Conservation (phyloP, 1,140 invertebrate genomes). For the Gryon sp. region DNA sequence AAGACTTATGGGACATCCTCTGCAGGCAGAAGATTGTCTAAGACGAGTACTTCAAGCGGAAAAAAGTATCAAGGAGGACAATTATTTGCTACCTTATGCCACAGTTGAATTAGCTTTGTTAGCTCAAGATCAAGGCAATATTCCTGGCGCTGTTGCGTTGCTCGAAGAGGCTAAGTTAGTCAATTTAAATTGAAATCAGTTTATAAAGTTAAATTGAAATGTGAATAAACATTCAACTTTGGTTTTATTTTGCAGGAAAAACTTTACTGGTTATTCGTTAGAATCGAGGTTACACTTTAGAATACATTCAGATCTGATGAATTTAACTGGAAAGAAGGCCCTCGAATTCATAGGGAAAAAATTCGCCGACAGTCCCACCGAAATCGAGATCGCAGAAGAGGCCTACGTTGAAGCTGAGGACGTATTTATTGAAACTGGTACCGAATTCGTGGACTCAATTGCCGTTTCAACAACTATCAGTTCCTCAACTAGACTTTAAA, state of each 20-base stretch:
- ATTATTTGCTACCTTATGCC: slow-evolving; percentile 92
- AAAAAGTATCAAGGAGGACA: slow-evolving; percentile 90
- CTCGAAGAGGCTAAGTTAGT: slow-evolving; percentile 92
- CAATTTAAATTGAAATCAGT: no score
- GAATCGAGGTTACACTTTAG: slow-evolving; percentile 95
- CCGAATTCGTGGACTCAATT: slow-evolving; percentile 50
- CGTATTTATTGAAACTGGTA: slow-evolving; percentile 28
- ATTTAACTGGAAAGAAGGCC: slow-evolving; percentile 76
- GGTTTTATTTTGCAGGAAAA: slow-evolving; percentile 86
- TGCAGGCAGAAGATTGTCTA: slow-evolving; percentile 89
- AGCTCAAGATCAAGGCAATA: slow-evolving; percentile 84
- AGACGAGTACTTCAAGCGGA: slow-evolving; percentile 85
- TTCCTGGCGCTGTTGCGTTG: slow-evolving; percentile 84
- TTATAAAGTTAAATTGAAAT: no score
- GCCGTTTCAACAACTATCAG: slow-evolving; percentile 36
- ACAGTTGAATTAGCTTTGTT: slow-evolving; percentile 92
- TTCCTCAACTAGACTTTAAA: slow-evolving; percentile 64
- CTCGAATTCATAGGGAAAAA: slow-evolving; percentile 54
- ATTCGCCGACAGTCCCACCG: slow-evolving; percentile 26
- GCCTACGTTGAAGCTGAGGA: slow-evolving; percentile 49
- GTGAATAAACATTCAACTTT: no score
- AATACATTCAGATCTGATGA: slow-evolving; percentile 89
- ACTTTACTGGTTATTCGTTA: slow-evolving; percentile 92
- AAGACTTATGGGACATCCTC: slow-evolving; percentile 84
- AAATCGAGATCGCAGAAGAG: slow-evolving; percentile 50